Conservation (phyloP, 35 echinoderm and acorn worm genomes). For the Heliocidaris tuberculata region DNA sequence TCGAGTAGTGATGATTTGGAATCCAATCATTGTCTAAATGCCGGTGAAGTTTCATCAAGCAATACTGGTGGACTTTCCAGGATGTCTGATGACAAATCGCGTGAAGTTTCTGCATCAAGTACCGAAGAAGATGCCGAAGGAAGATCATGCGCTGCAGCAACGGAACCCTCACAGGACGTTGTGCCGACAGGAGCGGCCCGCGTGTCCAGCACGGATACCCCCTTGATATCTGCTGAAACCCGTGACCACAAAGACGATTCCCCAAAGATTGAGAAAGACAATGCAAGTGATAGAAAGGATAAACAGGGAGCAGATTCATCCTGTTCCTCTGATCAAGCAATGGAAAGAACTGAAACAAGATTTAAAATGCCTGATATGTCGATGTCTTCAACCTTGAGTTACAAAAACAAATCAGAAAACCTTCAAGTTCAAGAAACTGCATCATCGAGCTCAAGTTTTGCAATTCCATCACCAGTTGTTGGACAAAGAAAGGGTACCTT, state of each 20-base stretch:
- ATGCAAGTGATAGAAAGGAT: neutral
- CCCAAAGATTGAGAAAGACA: neutral
- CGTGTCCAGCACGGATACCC: conserved; percentile 4
- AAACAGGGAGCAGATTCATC: neutral
- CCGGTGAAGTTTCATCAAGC: neutral
- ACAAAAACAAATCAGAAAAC: neutral
- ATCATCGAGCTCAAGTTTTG: neutral
- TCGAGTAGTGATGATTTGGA: conserved; percentile 29
- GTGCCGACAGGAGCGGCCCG: neutral
- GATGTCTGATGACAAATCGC: neutral
- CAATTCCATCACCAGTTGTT: neutral
- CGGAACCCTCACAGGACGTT: neutral
- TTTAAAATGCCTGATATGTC: neutral
- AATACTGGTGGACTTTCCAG: neutral
- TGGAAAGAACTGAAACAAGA: neutral
- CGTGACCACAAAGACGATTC: neutral
- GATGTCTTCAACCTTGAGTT: neutral
- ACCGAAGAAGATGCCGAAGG: neutral
- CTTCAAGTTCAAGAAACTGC: neutral
- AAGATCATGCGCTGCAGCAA: neutral
- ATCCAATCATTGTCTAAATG: neutral
- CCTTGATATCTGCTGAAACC: neutral
- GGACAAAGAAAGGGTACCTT: neutral
- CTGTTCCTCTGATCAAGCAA: neutral
- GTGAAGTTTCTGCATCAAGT: neutral